A percentile compares a stretch with the other conserved stretches of the same genome.
These are phyloP conservation scores for Lanius collurio DNA, from an alignment of 2,113 vertebrate genomes.

Conservation along the genomic window DNA sequence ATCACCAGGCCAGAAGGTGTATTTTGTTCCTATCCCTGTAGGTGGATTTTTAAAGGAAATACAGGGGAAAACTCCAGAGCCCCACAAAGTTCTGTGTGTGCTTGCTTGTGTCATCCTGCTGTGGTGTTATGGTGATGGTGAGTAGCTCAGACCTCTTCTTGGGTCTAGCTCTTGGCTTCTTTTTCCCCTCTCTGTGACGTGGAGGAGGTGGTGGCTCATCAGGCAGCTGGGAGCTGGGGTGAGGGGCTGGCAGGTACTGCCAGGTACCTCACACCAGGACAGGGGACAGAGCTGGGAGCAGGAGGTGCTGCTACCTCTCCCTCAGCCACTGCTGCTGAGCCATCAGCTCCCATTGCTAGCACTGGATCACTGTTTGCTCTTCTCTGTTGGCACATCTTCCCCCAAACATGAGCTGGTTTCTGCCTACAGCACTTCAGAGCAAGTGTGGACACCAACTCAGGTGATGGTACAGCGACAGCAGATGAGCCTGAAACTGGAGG, in stretches of 20 bases:
- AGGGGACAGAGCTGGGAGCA: neutral
- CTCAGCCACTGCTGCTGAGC: neutral
- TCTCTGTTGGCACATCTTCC: neutral
- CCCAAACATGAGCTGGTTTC: neutral
- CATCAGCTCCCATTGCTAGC: fast-evolving
- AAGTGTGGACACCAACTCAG: neutral
- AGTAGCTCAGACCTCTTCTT: neutral
- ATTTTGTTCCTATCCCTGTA: neutral
- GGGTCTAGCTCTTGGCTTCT: neutral
- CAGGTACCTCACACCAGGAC: neutral
- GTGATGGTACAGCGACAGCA: neutral
- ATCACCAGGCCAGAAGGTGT: neutral
- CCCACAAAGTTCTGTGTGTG: neutral
- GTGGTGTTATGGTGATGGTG: neutral
- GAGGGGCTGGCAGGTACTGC: fast-evolving
- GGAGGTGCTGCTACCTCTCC: neutral
- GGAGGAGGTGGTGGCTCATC: neutral
- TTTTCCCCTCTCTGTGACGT: neutral
- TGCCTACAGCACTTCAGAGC: neutral
- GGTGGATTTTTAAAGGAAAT: neutral
- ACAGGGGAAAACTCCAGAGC: neutral
- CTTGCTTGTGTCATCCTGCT: neutral
- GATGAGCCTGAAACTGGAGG: neutral
- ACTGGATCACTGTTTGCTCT: neutral
- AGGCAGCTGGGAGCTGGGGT: fast-evolving